Evolutionary conservation across 2,113 vertebrate species (phyloP).

Genomic region (Dasypus novemcinctus): DNA sequence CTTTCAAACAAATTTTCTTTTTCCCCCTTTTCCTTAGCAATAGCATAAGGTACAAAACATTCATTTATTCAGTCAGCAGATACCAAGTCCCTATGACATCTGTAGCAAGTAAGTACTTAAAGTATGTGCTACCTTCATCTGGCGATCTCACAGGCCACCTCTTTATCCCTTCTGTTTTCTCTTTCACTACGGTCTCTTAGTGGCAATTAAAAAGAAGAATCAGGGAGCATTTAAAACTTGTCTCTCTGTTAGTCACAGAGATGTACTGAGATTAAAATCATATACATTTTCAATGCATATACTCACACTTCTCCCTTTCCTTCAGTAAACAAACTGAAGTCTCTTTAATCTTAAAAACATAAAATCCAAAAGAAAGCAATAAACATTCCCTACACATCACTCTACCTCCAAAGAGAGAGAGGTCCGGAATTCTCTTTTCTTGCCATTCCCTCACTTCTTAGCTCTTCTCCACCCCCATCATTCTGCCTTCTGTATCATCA

Average conservation of each 20-base stretch:
- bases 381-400: not conserved
- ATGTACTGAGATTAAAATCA: not conserved
- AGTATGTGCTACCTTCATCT: not conserved
- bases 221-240: not conserved
- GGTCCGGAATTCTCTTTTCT: not conserved
- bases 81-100: not conserved
- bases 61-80: not conserved
- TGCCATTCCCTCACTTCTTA: not conserved
- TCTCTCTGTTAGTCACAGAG: not conserved
- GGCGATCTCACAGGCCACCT: accelerated
- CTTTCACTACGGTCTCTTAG: not conserved
- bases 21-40: not conserved
- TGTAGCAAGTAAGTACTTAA: not conserved
- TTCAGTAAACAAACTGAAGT: not conserved
- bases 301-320: not conserved
- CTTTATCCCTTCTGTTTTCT: not conserved
- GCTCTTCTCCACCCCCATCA: not conserved
- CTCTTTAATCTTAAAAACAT: not conserved
- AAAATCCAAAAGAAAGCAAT: not conserved
- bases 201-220: not conserved
- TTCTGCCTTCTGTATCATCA: not conserved
- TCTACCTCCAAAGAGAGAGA: not conserved
- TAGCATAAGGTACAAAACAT: not conserved
- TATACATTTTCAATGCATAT: not conserved
- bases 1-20: not conserved